Conservation (phyloP, 92 coral and sea anemone genomes). For the Porites rus region DNA sequence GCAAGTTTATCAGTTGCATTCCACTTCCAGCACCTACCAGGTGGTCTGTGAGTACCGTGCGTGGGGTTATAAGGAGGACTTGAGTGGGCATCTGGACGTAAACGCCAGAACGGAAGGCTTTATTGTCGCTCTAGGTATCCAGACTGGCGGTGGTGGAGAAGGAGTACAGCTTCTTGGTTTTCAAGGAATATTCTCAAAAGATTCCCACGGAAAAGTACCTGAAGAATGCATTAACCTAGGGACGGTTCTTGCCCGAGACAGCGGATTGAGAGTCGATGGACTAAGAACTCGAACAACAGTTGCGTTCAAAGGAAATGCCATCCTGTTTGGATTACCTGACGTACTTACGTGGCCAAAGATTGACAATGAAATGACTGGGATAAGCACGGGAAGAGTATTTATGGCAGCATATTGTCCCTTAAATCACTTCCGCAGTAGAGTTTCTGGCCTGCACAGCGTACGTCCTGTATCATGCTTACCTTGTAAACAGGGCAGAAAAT, state of each 20-base stretch:
- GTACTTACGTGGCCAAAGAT: slow-evolving; percentile 67
- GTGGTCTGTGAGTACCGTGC: slow-evolving; percentile 32
- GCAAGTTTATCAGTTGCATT: slow-evolving; percentile 52
- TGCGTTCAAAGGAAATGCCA: slow-evolving; percentile 38
- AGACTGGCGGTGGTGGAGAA: slow-evolving; percentile 71
- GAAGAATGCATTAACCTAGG: slow-evolving; percentile 47
- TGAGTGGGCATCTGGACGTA: slow-evolving; percentile 57
- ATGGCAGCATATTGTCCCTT: slow-evolving; percentile 63
- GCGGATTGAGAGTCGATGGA: slow-evolving; percentile 48
- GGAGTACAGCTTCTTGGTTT: slow-evolving; percentile 81
- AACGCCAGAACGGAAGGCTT: slow-evolving; percentile 54
- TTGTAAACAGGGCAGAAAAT: slow-evolving; percentile 64
- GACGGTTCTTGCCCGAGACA: slow-evolving; percentile 32
- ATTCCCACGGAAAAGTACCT: slow-evolving; percentile 17
- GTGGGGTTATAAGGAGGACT: not conserved
- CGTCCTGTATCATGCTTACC: slow-evolving; percentile 44
- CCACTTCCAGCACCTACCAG: slow-evolving; percentile 22
- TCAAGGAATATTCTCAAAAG: slow-evolving; percentile 52
- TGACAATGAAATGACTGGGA: not conserved
- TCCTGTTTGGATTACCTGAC: slow-evolving; percentile 70
- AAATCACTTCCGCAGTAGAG: slow-evolving; percentile 63
- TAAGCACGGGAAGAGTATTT: slow-evolving; percentile 71
- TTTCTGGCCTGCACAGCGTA: slow-evolving; percentile 22
- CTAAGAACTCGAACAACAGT: slow-evolving; percentile 45
- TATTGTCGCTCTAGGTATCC: slow-evolving; percentile 82